Evolutionary conservation across 2,888 invertebrate species (phyloP), one percentile per base, ranked within the genome.

Genomic region (Ectropis crepuscularia): DNA sequence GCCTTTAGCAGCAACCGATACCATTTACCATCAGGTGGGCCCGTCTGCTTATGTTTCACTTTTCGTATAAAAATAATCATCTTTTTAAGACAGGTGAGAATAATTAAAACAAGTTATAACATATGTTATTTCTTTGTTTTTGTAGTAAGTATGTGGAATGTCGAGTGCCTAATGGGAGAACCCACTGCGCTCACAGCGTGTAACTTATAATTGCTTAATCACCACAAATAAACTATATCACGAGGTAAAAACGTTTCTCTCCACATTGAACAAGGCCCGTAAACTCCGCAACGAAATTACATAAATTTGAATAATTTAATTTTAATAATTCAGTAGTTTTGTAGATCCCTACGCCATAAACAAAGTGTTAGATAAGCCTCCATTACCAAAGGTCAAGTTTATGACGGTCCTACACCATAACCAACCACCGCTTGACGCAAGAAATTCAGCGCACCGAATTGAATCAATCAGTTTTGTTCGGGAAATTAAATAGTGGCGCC

Each of bases 321-420:
- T 77, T 69, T 64, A 73, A 71, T 72, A 74, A 71, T 70, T 60
- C 54, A 74, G 61, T 63, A 60, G 69, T 60, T 59, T 12, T 41
- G 49, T 58, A 67, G 65, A 61, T 57, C 69, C 69, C 70, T 43
- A 63, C 72, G 65, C 61, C 72, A 70, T 75, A 76, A 75, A 75
- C 69, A 67, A 71, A 49, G 51, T 53, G 57, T 37, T 57, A 74
- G 77, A 77, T 75, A 75, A 74, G 68, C 49, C 53, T 63, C 71
- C 74, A 73, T 73, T 71, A 75, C 72, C 63, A 72, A 70, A 75
- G 77, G 75, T 74, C 68, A 74, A 67, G 66, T 79, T 80, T 79
- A 80, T 74, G 74, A 65, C 72, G 77, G 75, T 74, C 57, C 49
- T 45, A 37, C 10, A 53, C 39, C 45, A 41, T 10, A 9, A 51